These are phyloP conservation scores for Acanthornis magna DNA, from an alignment of 2,797 vertebrate genomes.

Conservation along the genomic window DNA sequence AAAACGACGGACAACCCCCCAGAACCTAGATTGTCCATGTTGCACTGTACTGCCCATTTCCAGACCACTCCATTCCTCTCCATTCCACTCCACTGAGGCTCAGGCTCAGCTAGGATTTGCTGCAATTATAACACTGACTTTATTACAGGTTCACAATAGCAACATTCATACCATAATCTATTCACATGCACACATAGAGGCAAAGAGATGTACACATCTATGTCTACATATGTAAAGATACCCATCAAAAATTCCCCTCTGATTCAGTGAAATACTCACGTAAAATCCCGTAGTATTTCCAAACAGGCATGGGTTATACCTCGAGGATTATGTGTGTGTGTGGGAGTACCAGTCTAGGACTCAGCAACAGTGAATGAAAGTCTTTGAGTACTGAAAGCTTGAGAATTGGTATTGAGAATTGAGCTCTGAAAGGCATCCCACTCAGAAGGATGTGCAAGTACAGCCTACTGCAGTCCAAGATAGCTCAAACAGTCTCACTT, in stretches of 20 bases:
- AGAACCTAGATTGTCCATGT: background rate
- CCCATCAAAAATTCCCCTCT: background rate
- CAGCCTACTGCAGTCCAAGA: background rate
- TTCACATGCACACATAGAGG: background rate
- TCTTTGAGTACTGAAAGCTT: background rate
- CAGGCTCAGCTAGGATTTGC: background rate
- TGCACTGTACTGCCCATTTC: background rate
- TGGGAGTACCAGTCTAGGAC: background rate
- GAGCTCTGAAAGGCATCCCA: background rate
- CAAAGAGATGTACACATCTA: background rate
- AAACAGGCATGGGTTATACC: background rate
- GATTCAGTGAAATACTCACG: background rate
- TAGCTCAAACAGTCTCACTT: background rate
- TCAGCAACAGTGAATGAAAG: background rate
- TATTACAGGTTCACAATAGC: background rate
- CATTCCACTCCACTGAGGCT: background rate
- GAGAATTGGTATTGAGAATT: rapidly evolving
- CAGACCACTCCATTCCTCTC: too few relatives aligned
- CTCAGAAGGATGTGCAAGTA: background rate
- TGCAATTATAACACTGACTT: background rate
- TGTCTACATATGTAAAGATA: background rate
- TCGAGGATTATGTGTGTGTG: background rate
- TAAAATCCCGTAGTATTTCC: background rate
- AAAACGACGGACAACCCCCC: rapidly evolving
- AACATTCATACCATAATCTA: background rate